A percentile compares a stretch with the other conserved stretches of the same genome.
Evolutionary conservation across 2,797 vertebrate genomes (phyloP).

Genomic region (Eulemur rubriventer): DNA sequence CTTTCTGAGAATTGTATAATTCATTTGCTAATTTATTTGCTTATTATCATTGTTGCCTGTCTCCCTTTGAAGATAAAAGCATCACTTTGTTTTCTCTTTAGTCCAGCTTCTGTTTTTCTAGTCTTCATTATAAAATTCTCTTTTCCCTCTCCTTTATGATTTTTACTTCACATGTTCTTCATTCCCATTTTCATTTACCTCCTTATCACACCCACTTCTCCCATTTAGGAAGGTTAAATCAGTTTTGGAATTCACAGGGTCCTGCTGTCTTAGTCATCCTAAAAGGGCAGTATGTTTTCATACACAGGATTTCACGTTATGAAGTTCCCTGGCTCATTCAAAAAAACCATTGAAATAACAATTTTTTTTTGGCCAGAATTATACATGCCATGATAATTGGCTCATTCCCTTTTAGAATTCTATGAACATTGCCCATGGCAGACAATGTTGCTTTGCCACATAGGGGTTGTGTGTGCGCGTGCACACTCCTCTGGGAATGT

Average conservation of each 20-base stretch:
- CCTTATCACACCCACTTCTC: neutral
- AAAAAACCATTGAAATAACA: slow-evolving; percentile 45
- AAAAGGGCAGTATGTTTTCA: slow-evolving; percentile 36
- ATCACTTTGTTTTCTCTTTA: neutral
- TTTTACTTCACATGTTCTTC: neutral
- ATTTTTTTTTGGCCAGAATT: slow-evolving; percentile 42
- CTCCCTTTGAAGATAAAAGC: neutral
- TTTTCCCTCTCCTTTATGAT: neutral
- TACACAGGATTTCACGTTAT: slow-evolving; percentile 33
- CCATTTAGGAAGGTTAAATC: neutral
- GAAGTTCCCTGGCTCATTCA: slow-evolving; percentile 39
- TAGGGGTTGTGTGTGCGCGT: neutral
- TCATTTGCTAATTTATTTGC: neutral
- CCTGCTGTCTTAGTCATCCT: neutral
- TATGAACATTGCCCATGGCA: neutral
- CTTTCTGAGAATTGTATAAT: neutral
- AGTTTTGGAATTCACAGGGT: neutral
- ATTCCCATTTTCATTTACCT: neutral
- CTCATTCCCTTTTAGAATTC: slow-evolving; percentile 33
- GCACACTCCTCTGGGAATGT: neutral
- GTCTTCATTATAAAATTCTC: neutral
- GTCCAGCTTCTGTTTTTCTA: neutral
- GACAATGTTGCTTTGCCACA: neutral
- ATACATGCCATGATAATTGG: neutral
- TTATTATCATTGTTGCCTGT: neutral